Evolutionary conservation across 1,140 invertebrate species (phyloP), one percentile per base, ranked within the genome.

Genomic region (Dendroctonus ponderosae): DNA sequence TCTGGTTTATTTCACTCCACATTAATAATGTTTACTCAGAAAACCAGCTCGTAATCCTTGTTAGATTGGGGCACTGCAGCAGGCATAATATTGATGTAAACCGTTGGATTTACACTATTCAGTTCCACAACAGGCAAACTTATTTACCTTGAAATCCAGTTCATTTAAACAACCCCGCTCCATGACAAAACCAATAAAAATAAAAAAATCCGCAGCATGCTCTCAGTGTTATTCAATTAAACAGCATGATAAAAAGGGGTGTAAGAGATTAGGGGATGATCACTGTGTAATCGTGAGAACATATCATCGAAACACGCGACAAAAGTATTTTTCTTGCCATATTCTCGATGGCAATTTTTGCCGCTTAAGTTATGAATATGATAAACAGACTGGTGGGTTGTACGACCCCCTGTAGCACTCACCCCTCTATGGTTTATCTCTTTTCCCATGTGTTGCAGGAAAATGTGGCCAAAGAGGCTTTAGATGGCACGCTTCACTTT

Each of bases 401-500:
- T 14, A 38, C 9, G 6, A 41, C 38, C 48, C 49, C 60, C 39
- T 51, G 14, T 40, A 26, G 38, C 14, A 26, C 52, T n/a, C 38
- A 40, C 60, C 26, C 50, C 39, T 41, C 39, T 11, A 39, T 12
- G 7, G 50, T 41, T 42, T 62, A 9, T 51, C 46, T 14, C 11
- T 50, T 62, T 52, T 51, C 60, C 48, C 48, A 51, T 15, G 37
- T 6, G 49, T 51, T 43, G 50, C 46, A 60, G 44, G 38, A 37
- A 60, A 49, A 60, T 62, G 60, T 62, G 60, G 60, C 60, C 60
- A 62, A 62, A 62, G 26, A 52, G 48, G 49, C 60, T 62, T 62
- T 51, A 51, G 38, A 49, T 15, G 60, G 60, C 60, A 62, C 60
- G 50, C 60, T 51, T 42, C 39, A 12, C 50, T 62, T 62, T 12